Evolutionary conservation across 1,140 invertebrate species (phyloP).

Genomic region (Goniozus legneri): DNA sequence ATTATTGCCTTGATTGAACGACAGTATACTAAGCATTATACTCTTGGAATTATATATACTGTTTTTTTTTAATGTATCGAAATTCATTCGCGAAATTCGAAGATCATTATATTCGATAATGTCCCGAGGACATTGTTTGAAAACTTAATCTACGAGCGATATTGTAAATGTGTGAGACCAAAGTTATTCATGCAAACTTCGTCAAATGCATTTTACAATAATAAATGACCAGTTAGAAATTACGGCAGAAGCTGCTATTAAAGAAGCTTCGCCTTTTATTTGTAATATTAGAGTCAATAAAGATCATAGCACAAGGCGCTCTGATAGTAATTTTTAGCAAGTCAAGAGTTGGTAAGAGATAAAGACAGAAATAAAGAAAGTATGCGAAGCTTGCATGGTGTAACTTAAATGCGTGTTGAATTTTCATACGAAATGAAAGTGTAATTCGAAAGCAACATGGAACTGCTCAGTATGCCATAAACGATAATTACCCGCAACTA

Average conservation of each 20-base stretch:
- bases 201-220: slow-evolving; percentile 6
- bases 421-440: too few species aligned
- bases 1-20: slow-evolving; percentile 27
- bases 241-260: not conserved
- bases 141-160: too few species aligned
- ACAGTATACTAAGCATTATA: too few species aligned
- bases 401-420: slow-evolving; percentile 24
- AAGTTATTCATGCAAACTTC: slow-evolving; percentile 6
- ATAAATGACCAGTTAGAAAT: not conserved
- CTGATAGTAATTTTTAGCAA: slow-evolving; percentile 8
- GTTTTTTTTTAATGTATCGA: too few species aligned
- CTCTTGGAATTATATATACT: too few species aligned
- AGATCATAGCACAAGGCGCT: too few species aligned
- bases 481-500: not conserved
- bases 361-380: slow-evolving; percentile 5
- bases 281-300: slow-evolving; percentile 2
- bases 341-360: slow-evolving; percentile 4
- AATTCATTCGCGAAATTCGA: too few species aligned
- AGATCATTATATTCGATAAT: too few species aligned
- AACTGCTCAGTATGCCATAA: not conserved
- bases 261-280: not conserved
- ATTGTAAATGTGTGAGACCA: not conserved
- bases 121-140: too few species aligned
- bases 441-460: too few species aligned
- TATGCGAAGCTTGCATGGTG: slow-evolving; percentile 16